Evolutionary conservation across 23 tunicate genomes (phyloP), one percentile per base, ranked within the genome.

Genomic region (Ciona savignyi): DNA sequence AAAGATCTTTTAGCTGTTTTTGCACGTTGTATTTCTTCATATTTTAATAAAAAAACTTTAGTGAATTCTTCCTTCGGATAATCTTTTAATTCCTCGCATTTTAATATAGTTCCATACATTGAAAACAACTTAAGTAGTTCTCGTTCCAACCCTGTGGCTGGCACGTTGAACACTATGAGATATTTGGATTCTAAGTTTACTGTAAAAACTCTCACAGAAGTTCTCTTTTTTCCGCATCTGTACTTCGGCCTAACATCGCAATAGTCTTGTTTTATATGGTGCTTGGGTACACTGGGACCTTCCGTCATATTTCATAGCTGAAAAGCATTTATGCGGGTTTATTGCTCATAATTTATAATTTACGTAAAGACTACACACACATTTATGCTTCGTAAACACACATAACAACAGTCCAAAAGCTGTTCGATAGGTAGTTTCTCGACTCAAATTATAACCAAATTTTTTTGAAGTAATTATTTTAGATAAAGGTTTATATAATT

Each of bases 151-250:
- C 81, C 81, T 21, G 81, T 84, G 19, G 85, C 76, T 48, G 87
- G 89, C 6, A 89, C 74, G 31, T 79, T 80, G 51, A 63, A 35
- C 3, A 83, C 75, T 24, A 89, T 51, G 32, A 89, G 65, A 70
- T 72, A 89, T 74, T 74, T 79, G 1, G 96, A 89, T 63, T 89
- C 96, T 1, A 62, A 3, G 51, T 83, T 89, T 4, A 89, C 63
- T 0, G 96, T 89, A 62, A 83, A 89, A n/a, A 89, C 96, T 70
- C 75, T 74, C 25, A 89, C 96, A 27, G 90, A 83, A 48, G 96
- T 89, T 31, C 72, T 73, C 9, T 70, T 68, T 62, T 70, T 78
- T 42, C 96, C 96, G 21, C 73, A 49, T 34, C 96, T 73, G 34
- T 89, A 89, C 26, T 62, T 72, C 60, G 81, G 83, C 35, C 96